A percentile compares a stretch with the other conserved stretches of the same genome.
Conservation (phyloP, 1,140 invertebrate genomes). For the Bombus waltoni region DNA sequence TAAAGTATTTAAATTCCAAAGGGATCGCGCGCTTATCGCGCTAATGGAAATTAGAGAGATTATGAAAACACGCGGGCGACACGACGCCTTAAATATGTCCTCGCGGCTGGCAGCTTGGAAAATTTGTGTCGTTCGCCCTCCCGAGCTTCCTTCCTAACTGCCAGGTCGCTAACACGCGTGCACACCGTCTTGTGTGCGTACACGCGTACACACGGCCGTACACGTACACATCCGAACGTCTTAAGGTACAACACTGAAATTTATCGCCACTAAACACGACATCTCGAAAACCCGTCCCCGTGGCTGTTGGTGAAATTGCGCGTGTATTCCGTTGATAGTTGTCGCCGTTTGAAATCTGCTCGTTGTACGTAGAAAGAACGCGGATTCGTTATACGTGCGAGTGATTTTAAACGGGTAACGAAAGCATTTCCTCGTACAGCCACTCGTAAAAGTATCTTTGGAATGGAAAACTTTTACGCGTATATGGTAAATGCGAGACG, state of each 20-base stretch:
- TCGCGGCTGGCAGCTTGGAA: conserved; percentile 53
- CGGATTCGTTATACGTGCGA: neutral
- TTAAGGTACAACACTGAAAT: conserved; percentile 64
- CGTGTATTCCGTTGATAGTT: conserved; percentile 49
- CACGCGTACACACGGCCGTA: neutral
- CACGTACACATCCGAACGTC: conserved; percentile 45
- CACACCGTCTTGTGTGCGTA: neutral
- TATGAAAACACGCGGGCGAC: conserved; percentile 69
- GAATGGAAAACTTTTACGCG: too few relatives aligned
- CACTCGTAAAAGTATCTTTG: too few relatives aligned
- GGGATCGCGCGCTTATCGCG: conserved; percentile 48
- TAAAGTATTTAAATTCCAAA: neutral
- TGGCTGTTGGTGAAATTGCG: conserved; percentile 58
- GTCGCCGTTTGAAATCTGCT: conserved; percentile 19
- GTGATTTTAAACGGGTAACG: conserved; percentile 13
- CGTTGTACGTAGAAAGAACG: neutral
- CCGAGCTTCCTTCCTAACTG: conserved; percentile 28
- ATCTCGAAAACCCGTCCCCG: conserved; percentile 50
- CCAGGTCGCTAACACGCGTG: conserved; percentile 12
- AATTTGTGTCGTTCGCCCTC: conserved; percentile 63
- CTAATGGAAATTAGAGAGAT: conserved; percentile 77
- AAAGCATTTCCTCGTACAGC: too few relatives aligned
- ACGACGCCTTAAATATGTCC: conserved; percentile 68
- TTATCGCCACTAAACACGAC: conserved; percentile 69
- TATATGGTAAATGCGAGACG: too few relatives aligned